Evolutionary conservation across 2,797 vertebrate species (phyloP).

Genomic region (Rallus crepitans): DNA sequence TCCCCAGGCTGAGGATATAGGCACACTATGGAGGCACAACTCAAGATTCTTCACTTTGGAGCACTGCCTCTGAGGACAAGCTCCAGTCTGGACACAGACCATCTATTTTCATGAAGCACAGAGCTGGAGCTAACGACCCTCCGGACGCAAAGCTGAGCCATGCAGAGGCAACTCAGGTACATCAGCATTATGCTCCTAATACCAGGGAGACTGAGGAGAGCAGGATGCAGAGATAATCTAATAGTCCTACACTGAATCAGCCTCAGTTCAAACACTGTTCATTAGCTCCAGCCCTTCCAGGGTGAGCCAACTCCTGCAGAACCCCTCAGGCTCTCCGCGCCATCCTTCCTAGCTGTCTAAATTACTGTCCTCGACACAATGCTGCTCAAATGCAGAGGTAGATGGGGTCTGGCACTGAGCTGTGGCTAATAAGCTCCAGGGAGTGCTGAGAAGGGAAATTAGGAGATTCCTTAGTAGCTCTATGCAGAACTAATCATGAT

Average conservation of each 20-base stretch:
- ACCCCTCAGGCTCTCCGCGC: background rate
- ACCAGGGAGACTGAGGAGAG: background rate
- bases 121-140: background rate
- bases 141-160: background rate
- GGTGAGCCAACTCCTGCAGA: background rate
- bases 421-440: conserved; percentile 47
- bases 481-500: conserved; percentile 19
- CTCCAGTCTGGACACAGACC: background rate
- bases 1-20: background rate
- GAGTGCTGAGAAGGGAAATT: conserved; percentile 27
- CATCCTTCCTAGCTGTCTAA: conserved; percentile 10
- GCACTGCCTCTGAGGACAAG: background rate
- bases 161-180: background rate
- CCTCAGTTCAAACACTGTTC: conserved; percentile 3
- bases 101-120: background rate
- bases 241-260: background rate
- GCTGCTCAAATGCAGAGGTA: conserved; percentile 23
- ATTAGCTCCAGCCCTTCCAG: background rate
- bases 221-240: background rate
- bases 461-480: conserved; percentile 17
- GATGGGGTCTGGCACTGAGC: conserved; percentile 54
- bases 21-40: background rate
- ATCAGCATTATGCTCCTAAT: background rate
- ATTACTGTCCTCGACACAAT: background rate
- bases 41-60: background rate